phyloP scores from a whole-genome alignment of 2,888 invertebrate genomes.

The Epirrhoe alternata region DNA sequence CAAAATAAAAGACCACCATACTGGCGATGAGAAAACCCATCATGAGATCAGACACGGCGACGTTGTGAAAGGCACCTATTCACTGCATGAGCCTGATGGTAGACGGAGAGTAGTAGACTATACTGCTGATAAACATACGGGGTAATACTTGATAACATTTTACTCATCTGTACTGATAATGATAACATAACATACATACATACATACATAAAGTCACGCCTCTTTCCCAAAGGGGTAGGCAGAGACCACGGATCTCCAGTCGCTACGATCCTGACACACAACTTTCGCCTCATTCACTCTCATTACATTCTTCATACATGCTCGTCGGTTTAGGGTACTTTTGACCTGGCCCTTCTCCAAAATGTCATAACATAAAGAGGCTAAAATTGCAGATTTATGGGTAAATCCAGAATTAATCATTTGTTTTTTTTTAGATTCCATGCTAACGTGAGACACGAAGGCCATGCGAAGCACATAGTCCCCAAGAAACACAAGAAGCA shows the following conservation, averaged over 20 bases:
- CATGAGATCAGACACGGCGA: conserved; percentile 79
- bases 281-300: too few relatives aligned
- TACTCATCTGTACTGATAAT: too few relatives aligned
- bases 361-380: too few relatives aligned
- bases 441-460: conserved; percentile 55
- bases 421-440: conserved; percentile 52
- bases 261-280: too few relatives aligned
- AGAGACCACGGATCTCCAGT: too few relatives aligned
- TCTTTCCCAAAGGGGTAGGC: too few relatives aligned
- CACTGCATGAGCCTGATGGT: conserved; percentile 78
- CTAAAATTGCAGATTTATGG: neutral
- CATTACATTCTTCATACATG: too few relatives aligned
- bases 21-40: conserved; percentile 79
- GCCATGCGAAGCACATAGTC: conserved; percentile 47
- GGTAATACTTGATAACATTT: conserved; percentile 52
- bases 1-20: conserved; percentile 72
- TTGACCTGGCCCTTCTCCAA: too few relatives aligned
- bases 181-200: too few relatives aligned
- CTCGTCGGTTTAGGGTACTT: too few relatives aligned
- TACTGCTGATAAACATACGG: conserved; percentile 74
- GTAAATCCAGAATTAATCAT: neutral
- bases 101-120: conserved; percentile 80
- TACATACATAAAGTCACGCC: too few relatives aligned
- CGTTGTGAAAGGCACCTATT: conserved; percentile 61
- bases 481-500: conserved; percentile 35